Conservation (phyloP, 2,113 vertebrate genomes). For the Aleadryas rufinucha region DNA sequence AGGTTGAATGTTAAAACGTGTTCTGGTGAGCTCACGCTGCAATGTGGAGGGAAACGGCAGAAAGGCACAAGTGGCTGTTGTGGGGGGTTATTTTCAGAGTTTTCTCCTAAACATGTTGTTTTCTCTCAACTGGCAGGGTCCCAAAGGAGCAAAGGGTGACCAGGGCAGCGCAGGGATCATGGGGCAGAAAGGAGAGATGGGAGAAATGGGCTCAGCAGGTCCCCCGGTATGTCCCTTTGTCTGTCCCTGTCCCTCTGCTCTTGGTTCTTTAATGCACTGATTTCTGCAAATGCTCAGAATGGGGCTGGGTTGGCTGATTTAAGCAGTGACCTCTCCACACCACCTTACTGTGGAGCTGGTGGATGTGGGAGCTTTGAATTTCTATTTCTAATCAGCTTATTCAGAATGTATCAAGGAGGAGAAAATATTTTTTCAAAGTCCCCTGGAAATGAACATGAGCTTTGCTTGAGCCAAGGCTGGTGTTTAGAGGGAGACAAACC, state of each 20-base stretch:
- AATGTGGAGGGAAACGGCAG: rapidly evolving
- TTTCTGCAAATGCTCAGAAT: neutral
- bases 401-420: neutral
- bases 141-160: conserved; percentile 83
- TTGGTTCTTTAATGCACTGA: neutral
- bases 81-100: neutral
- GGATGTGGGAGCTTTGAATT: neutral
- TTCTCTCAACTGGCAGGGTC: conserved; percentile 72
- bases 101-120: neutral
- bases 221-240: conserved; percentile 74
- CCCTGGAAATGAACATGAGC: neutral
- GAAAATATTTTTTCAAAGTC: neutral
- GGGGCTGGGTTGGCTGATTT: neutral
- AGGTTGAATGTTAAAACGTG: neutral
- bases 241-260: neutral
- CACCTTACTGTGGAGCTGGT: rapidly evolving
- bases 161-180: conserved; percentile 73
- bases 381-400: neutral
- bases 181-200: conserved; percentile 85
- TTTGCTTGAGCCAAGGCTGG: neutral
- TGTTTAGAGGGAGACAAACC: neutral
- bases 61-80: neutral
- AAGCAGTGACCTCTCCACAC: neutral
- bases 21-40: rapidly evolving
- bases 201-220: conserved; percentile 84